These are phyloP conservation scores for Parnassius mnemosyne DNA, from an alignment of 2,888 invertebrate genomes.

Conservation along the genomic window DNA sequence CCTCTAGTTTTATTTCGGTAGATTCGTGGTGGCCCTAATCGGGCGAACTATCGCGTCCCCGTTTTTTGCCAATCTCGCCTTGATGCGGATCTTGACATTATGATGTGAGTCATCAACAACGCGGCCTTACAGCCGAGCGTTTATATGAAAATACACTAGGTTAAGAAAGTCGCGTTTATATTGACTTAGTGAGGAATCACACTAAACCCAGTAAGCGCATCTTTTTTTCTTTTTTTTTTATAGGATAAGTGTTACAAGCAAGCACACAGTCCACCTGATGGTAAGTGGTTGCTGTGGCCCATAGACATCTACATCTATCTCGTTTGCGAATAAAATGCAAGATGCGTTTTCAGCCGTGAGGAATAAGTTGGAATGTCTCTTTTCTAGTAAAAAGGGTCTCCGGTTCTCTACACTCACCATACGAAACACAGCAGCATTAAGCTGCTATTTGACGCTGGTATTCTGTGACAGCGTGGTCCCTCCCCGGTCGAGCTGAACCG, in stretches of 20 bases:
- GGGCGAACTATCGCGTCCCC: conserved; percentile 6
- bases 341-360: too few species aligned
- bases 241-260: too few species aligned
- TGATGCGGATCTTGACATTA: conserved; percentile 35
- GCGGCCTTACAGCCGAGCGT: conserved; percentile 15
- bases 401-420: too few species aligned
- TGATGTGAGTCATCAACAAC: conserved; percentile 30
- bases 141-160: not conserved
- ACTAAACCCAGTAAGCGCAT: not conserved
- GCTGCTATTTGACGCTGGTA: too few species aligned
- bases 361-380: too few species aligned
- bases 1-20: not conserved
- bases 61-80: conserved; percentile 29
- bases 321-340: too few species aligned
- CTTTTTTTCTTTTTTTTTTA: not conserved
- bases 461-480: too few species aligned
- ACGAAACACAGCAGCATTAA: too few species aligned
- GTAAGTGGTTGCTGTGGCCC: too few species aligned
- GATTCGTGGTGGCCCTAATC: not conserved
- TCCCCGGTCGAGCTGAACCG: too few species aligned
- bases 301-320: too few species aligned
- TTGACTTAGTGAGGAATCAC: not conserved
- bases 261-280: not conserved
- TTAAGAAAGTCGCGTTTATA: not conserved
- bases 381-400: too few species aligned